Conservation (phyloP, 2,113 vertebrate genomes). For the Murina feae region DNA sequence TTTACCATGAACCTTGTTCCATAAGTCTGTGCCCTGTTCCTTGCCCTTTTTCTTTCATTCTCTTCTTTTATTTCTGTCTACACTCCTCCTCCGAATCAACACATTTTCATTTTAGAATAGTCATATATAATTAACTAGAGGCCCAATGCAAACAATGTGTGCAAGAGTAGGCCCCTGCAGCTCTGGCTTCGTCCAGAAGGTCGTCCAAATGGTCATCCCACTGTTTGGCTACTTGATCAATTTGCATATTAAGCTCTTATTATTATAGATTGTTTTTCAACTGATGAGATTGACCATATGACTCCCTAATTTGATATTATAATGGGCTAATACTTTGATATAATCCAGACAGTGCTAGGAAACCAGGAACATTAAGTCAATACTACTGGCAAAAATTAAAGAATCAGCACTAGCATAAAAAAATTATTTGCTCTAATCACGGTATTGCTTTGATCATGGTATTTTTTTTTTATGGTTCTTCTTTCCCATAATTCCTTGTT, state of each 20-base stretch:
- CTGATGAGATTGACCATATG: neutral
- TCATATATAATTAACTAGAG: neutral
- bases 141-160: too few relatives aligned
- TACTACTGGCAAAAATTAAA: neutral
- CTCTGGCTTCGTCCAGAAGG: too few relatives aligned
- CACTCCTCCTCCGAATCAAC: neutral
- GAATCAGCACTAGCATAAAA: neutral
- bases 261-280: neutral
- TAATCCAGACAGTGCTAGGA: neutral
- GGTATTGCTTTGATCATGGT: neutral
- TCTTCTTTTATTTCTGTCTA: neutral
- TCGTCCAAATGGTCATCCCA: accelerated
- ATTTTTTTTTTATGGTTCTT: neutral
- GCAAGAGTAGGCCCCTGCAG: too few relatives aligned
- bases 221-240: too few relatives aligned
- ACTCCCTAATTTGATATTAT: neutral
- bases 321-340: neutral
- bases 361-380: neutral
- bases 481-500: neutral
- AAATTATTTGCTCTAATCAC: neutral
- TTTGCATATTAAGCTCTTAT: too few relatives aligned
- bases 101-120: neutral
- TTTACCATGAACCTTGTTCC: neutral
- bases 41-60: neutral
- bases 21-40: neutral